Percentiles rank a stretch among this genome's conserved stretches.
phyloP scores from a whole-genome alignment of 2,797 vertebrate genomes.

The Gymnoscopelus braueri region DNA sequence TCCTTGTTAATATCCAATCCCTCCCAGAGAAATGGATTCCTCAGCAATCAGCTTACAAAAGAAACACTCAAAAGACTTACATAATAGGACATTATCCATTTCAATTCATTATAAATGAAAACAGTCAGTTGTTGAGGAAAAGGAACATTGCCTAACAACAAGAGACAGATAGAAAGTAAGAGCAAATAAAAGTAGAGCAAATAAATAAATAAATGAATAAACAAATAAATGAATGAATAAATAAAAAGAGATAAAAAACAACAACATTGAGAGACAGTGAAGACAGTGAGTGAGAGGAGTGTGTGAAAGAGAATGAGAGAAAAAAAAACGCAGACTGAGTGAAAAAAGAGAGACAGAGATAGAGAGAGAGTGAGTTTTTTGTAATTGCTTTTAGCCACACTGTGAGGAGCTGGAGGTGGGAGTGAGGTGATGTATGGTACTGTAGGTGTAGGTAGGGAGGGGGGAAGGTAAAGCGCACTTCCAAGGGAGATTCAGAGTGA shows the following conservation, averaged over 20 bases:
- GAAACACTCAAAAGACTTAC: too few species aligned
- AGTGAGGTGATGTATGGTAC: conserved; percentile 46
- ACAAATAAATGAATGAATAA: too few species aligned
- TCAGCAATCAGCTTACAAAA: too few species aligned
- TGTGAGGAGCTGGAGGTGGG: conserved; percentile 33
- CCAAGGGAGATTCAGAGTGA: neutral
- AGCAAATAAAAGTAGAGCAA: too few species aligned
- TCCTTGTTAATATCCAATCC: too few species aligned
- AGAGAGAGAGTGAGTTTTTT: conserved; percentile 30
- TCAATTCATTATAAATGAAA: too few species aligned
- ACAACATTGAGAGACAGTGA: conserved; percentile 9
- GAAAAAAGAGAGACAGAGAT: neutral
- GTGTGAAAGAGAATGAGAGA: conserved; percentile 15
- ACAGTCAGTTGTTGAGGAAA: too few species aligned
- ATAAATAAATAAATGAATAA: too few species aligned
- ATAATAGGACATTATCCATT: too few species aligned
- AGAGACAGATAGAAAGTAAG: too few species aligned
- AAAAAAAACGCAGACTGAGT: neutral
- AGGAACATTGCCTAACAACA: too few species aligned
- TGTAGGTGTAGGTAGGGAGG: neutral
- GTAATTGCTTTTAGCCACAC: conserved; percentile 52
- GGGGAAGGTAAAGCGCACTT: conserved; percentile 23
- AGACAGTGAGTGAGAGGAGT: neutral
- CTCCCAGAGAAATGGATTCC: too few species aligned
- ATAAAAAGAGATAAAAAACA: neutral